phyloP scores from a whole-genome alignment of 2,888 invertebrate genomes.

The Cryptops parisi region DNA sequence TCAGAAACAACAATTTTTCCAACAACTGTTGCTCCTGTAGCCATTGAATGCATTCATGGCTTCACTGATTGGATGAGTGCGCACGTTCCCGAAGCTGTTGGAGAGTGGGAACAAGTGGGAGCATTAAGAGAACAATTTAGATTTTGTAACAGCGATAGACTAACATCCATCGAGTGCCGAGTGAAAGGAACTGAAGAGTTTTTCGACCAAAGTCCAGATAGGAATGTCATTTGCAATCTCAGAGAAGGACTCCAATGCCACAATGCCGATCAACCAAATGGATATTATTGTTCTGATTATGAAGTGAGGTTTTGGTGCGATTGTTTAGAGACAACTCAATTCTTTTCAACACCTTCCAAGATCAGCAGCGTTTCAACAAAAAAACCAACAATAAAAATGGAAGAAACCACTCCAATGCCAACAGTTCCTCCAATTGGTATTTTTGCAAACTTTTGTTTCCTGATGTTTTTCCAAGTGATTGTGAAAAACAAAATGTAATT shows the following conservation, averaged over 20 bases:
- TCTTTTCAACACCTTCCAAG: too few species aligned
- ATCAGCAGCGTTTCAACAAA: too few species aligned
- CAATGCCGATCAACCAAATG: slow-evolving; percentile 12
- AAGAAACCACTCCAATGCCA: too few species aligned
- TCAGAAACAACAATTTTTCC: too few species aligned
- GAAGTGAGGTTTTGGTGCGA: slow-evolving; percentile 27
- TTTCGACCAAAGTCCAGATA: slow-evolving; percentile 5
- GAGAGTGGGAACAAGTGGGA: slow-evolving; percentile 20
- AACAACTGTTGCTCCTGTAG: slow-evolving; percentile 28
- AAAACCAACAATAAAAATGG: background rate
- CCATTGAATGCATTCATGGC: slow-evolving; percentile 18
- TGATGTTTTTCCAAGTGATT: background rate
- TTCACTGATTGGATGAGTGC: slow-evolving; percentile 21
- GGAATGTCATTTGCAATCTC: slow-evolving; percentile 19
- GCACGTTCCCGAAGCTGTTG: slow-evolving; percentile 17
- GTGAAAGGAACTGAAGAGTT: slow-evolving; percentile 4
- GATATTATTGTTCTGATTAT: slow-evolving; percentile 25
- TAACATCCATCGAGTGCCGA: slow-evolving; percentile 20
- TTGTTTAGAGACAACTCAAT: slow-evolving; percentile 13
- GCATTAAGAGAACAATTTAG: slow-evolving; percentile 13
- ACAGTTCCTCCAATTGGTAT: too few species aligned
- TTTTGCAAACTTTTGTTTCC: background rate
- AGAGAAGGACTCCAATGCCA: slow-evolving; percentile 19
- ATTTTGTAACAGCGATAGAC: slow-evolving; percentile 19
- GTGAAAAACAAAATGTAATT: too few species aligned